Conservation (phyloP, 2,113 vertebrate genomes). For the Nymphicus hollandicus region DNA sequence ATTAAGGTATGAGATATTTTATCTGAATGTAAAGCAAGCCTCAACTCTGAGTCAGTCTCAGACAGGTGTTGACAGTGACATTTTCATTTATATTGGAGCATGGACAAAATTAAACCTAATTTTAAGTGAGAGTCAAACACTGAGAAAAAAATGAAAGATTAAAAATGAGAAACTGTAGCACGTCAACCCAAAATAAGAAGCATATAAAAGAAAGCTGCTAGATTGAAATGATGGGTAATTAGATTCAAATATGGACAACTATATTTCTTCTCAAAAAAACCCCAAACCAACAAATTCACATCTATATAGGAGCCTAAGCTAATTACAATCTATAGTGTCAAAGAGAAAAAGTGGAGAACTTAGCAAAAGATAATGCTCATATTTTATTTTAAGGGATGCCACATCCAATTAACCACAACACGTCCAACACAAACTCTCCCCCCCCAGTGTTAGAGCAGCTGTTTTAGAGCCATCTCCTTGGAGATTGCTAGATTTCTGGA, state of each 20-base stretch:
- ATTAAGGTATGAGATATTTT: not conserved
- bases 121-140: not conserved
- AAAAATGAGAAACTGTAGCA: not conserved
- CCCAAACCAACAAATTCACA: not conserved
- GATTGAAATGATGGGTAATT: not conserved
- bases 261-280: not conserved
- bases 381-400: not conserved
- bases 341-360: not conserved
- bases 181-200: not conserved
- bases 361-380: not conserved
- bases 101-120: not conserved
- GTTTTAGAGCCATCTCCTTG: constrained; percentile 23
- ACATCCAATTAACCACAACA: not conserved
- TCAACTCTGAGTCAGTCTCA: not conserved
- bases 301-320: not conserved
- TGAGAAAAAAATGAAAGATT: not conserved
- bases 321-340: not conserved
- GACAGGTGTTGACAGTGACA: not conserved
- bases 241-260: not conserved
- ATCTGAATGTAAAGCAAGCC: not conserved
- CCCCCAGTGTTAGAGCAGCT: not conserved
- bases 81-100: not conserved
- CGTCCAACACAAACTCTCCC: not conserved
- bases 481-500: not conserved
- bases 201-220: not conserved